Percentiles rank a stretch among this genome's conserved stretches.
phyloP scores from a whole-genome alignment of 2,113 vertebrate genomes.

The Helogale parvula region DNA sequence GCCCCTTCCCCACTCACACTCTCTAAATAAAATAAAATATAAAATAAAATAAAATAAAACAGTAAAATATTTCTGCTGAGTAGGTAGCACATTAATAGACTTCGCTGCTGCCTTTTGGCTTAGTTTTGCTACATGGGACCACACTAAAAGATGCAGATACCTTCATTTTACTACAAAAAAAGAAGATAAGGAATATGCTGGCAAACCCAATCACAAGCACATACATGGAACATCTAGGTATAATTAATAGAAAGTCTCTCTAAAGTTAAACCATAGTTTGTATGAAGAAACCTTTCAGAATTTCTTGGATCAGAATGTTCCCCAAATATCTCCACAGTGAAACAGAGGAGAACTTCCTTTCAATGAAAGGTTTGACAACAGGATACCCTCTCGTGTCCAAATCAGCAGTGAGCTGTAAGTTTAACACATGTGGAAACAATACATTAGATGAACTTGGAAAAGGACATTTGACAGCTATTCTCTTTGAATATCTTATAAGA shows the following conservation, averaged over 20 bases:
- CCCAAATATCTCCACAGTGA: neutral
- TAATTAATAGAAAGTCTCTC: conserved; percentile 34
- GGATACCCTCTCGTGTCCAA: conserved; percentile 38
- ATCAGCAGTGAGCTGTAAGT: neutral
- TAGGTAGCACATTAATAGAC: neutral
- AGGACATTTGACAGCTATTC: conserved; percentile 62
- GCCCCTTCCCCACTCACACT: too few relatives aligned
- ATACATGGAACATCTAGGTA: neutral
- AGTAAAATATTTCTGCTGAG: neutral
- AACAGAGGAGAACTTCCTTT: conserved; percentile 27
- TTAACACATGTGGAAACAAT: conserved; percentile 73
- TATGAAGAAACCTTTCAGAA: neutral
- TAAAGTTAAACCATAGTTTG: conserved; percentile 1
- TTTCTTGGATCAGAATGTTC: conserved; percentile 30
- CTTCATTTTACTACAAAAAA: conserved; percentile 25
- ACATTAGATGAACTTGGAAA: conserved; percentile 67
- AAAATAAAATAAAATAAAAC: neutral
- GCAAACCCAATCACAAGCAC: neutral
- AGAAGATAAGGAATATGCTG: neutral
- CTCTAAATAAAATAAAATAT: too few relatives aligned
- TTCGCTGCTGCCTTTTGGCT: neutral
- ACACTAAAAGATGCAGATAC: neutral
- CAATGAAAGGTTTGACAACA: conserved; percentile 43
- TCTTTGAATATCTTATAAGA: conserved; percentile 60
- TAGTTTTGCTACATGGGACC: neutral